Conservation (phyloP, 1,140 invertebrate genomes). For the Achroia grisella region DNA sequence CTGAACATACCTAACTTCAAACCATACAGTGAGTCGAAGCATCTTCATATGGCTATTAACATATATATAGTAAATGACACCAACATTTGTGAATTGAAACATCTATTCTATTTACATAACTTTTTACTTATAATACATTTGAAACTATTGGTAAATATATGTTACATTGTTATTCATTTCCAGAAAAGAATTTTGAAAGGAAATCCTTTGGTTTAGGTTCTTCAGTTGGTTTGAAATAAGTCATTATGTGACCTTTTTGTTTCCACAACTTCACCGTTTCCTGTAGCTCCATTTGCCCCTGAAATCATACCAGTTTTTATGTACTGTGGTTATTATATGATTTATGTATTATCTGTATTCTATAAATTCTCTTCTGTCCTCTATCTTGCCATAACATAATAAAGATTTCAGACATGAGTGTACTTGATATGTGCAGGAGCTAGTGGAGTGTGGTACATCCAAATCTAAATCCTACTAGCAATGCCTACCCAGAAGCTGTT, state of each 20-base stretch:
- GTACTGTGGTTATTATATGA: neutral
- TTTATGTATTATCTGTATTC: too few species aligned
- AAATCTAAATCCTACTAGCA: too few species aligned
- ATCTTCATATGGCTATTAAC: neutral
- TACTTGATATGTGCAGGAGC: too few species aligned
- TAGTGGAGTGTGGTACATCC: too few species aligned
- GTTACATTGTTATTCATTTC: conserved; percentile 73
- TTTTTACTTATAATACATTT: neutral
- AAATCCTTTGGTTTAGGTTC: conserved; percentile 93
- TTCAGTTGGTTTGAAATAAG: conserved; percentile 88
- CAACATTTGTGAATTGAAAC: neutral
- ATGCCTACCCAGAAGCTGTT: too few species aligned
- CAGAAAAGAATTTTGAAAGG: conserved; percentile 90
- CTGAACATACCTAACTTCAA: too few species aligned
- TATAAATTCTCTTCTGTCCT: too few species aligned
- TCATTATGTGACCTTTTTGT: conserved; percentile 89
- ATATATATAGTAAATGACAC: neutral
- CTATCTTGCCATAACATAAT: too few species aligned
- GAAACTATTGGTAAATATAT: conserved; percentile 1
- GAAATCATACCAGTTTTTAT: conserved; percentile 35
- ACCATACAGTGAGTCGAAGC: too few species aligned
- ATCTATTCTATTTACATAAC: conserved; percentile 3
- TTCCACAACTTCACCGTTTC: conserved; percentile 92
- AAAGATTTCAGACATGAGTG: too few species aligned
- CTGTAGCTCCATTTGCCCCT: conserved; percentile 96